Evolutionary conservation across 1,140 invertebrate species (phyloP).

Genomic region (Glomeris maerens): DNA sequence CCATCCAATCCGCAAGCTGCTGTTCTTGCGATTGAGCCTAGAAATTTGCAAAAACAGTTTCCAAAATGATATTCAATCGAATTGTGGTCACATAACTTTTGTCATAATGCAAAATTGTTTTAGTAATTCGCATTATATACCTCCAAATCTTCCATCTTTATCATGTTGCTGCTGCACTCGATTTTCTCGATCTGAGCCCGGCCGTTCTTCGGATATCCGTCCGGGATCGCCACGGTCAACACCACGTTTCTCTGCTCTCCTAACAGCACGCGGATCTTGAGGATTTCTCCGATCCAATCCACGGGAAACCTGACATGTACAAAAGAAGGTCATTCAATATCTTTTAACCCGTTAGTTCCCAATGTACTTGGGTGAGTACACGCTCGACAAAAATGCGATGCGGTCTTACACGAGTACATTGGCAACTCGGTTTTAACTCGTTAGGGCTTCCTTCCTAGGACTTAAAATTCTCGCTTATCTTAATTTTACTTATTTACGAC

Average conservation of each 20-base stretch:
- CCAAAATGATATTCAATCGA: neutral
- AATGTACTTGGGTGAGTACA: neutral
- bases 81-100: neutral
- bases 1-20: too few species aligned
- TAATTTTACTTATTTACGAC: too few species aligned
- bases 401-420: neutral
- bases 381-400: neutral
- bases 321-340: neutral
- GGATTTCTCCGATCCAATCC: neutral
- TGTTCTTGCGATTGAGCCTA: neutral
- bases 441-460: neutral
- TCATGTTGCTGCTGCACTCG: neutral
- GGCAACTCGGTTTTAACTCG: neutral
- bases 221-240: neutral
- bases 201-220: neutral
- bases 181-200: neutral
- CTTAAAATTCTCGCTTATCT: neutral
- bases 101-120: neutral
- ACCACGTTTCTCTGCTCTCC: neutral
- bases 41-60: neutral
- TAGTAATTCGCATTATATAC: neutral
- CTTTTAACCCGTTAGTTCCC: neutral
- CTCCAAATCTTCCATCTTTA: neutral
- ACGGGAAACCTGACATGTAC: neutral
- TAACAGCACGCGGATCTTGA: neutral